These are phyloP conservation scores for Heterodera filipjevi DNA, from an alignment of 2,888 invertebrate species.

Conservation along the genomic window DNA sequence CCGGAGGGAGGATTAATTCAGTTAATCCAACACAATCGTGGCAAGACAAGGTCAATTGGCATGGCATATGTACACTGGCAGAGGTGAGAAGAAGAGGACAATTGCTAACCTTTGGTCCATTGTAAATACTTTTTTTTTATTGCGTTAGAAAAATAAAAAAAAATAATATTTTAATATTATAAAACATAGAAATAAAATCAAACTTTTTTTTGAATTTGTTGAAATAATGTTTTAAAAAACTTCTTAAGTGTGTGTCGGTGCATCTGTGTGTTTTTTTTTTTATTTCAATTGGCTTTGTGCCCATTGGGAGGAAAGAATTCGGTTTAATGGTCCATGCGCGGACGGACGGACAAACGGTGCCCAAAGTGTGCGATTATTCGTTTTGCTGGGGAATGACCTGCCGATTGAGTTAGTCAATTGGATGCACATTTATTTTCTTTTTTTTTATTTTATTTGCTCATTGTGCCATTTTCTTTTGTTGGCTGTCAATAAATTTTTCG, in stretches of 20 bases:
- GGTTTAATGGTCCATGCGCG: neutral
- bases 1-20: neutral
- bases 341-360: neutral
- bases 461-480: neutral
- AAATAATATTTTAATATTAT: too few species aligned
- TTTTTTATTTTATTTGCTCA: neutral
- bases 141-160: too few species aligned
- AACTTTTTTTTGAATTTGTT: too few species aligned
- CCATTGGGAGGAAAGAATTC: neutral
- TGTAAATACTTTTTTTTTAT: neutral
- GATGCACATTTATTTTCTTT: neutral
- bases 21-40: conserved; percentile 4
- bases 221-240: too few species aligned
- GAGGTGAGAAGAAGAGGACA: neutral
- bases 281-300: neutral
- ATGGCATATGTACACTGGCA: neutral
- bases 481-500: neutral
- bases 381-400: neutral
- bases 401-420: neutral
- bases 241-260: too few species aligned
- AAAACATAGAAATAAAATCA: too few species aligned
- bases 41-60: conserved; percentile 3
- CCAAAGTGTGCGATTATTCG: neutral
- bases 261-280: too few species aligned
- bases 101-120: neutral